phyloP scores from a whole-genome alignment of 2,888 invertebrate species.

The Helobdella robusta region DNA sequence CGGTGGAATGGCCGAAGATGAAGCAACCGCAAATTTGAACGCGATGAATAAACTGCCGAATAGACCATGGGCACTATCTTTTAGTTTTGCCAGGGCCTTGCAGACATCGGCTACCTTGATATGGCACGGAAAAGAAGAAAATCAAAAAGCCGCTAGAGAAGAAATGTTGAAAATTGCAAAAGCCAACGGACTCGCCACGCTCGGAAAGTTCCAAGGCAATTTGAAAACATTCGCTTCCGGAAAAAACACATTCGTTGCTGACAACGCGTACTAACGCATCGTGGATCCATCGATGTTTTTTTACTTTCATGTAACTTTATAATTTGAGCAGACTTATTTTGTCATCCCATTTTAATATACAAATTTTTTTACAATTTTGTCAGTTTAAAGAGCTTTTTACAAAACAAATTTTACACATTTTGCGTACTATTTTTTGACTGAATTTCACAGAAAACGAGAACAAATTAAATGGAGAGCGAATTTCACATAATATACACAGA shows the following conservation, averaged over 20 bases:
- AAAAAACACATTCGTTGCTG: constrained; percentile 79
- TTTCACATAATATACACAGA: no score
- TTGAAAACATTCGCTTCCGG: constrained; percentile 70
- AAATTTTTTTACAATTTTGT: neutral
- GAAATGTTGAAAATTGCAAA: constrained; percentile 85
- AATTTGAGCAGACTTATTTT: neutral
- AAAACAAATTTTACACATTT: no score
- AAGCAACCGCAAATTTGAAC: constrained; percentile 87
- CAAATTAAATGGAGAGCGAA: no score
- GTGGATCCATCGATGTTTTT: neutral
- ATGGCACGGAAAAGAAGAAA: constrained; percentile 87
- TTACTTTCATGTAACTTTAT: neutral
- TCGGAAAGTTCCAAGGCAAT: constrained; percentile 85
- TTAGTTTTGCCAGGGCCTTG: constrained; percentile 95
- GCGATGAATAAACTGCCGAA: constrained; percentile 76
- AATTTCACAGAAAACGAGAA: neutral
- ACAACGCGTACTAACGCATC: constrained; percentile 83
- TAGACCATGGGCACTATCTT: constrained; percentile 91
- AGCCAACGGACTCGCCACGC: constrained; percentile 82
- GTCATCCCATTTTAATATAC: neutral
- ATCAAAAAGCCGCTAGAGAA: constrained; percentile 70
- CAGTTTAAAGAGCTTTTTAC: no score
- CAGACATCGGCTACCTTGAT: constrained; percentile 88
- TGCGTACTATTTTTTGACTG: neutral
- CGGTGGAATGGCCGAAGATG: constrained; percentile 96